These are phyloP conservation scores for Mayetiola destructor DNA, from an alignment of 2,888 invertebrate species.

Conservation along the genomic window DNA sequence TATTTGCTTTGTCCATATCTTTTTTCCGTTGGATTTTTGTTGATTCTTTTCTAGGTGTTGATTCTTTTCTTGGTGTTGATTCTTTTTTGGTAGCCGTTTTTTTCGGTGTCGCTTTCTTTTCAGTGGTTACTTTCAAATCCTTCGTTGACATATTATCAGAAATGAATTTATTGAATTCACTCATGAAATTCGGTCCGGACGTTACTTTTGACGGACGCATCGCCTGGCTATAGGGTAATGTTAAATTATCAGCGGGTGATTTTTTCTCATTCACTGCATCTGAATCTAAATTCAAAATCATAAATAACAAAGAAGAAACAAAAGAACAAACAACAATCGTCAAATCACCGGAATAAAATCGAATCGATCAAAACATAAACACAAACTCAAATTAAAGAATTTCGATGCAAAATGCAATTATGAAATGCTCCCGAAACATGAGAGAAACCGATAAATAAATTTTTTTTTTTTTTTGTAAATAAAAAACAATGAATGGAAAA, in stretches of 20 bases:
- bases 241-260: neutral
- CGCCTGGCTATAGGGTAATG: neutral
- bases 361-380: neutral
- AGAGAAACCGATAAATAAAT: too few species aligned
- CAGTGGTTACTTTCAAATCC: neutral
- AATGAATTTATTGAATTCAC: too few species aligned
- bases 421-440: too few species aligned
- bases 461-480: too few species aligned
- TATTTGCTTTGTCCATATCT: neutral
- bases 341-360: too few species aligned
- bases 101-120: neutral
- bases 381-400: neutral
- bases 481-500: too few species aligned
- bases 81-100: neutral
- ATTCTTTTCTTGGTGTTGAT: neutral
- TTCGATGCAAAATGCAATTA: too few species aligned
- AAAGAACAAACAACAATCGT: neutral
- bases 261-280: slow-evolving; percentile 2
- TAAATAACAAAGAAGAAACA: neutral
- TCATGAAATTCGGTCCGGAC: neutral
- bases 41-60: too few species aligned
- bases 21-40: neutral
- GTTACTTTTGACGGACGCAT: slow-evolving; percentile 1
- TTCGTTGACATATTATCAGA: too few species aligned
- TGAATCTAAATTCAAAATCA: neutral